Percentiles rank a stretch among this genome's conserved stretches.
phyloP scores from a whole-genome alignment of 92 coral and sea anemone genomes.

The Palythoa grandis region DNA sequence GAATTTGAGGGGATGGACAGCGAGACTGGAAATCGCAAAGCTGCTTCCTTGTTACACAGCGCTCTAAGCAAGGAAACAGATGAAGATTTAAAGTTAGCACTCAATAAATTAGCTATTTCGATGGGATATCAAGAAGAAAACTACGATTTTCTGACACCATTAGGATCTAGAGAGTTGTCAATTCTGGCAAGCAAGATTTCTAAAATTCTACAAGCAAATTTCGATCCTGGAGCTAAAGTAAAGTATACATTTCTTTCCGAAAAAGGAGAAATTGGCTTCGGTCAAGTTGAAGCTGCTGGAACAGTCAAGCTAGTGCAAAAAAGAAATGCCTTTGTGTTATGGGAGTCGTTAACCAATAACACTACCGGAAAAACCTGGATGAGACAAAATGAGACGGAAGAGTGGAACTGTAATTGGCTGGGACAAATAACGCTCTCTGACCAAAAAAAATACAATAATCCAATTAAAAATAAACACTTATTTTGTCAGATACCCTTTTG shows the following conservation, averaged over 20 bases:
- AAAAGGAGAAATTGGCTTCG: background rate
- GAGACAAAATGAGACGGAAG: background rate
- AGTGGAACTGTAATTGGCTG: background rate
- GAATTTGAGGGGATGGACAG: constrained; percentile 17
- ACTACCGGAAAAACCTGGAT: background rate
- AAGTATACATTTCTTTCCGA: background rate
- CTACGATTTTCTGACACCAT: background rate
- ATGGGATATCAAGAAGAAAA: background rate
- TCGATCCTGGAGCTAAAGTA: background rate
- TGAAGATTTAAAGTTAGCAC: background rate
- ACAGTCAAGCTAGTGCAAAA: background rate
- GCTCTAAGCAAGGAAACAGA: background rate
- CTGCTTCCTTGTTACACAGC: background rate
- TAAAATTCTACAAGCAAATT: background rate
- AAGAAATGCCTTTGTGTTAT: constrained; percentile 8
- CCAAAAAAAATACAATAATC: background rate
- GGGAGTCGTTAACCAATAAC: background rate
- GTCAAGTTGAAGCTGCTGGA: constrained; percentile 21
- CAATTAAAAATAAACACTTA: background rate
- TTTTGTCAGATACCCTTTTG: constrained; percentile 11
- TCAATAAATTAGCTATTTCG: background rate
- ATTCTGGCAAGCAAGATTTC: background rate
- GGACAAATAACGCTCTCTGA: background rate
- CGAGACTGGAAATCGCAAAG: background rate
- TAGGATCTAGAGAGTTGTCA: background rate